These are phyloP conservation scores for Pelagia noctiluca DNA, from an alignment of 30 jellyfish, hydroid and myxozoan genomes.

Conservation along the genomic window DNA sequence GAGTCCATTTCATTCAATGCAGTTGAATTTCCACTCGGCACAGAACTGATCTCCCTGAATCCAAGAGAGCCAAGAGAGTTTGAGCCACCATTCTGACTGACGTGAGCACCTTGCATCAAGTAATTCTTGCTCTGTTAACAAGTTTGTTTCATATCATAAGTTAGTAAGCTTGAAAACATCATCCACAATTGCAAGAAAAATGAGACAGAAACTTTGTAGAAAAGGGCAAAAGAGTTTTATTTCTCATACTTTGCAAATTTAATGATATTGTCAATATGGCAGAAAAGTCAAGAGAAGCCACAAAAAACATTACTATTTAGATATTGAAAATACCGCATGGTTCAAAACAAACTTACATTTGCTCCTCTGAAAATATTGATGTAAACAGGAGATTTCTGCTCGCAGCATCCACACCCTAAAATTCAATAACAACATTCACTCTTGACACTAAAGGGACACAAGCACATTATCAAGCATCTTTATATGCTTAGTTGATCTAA, in stretches of 20 bases:
- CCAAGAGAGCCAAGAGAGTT: conserved; percentile 3
- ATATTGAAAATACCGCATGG: too few species aligned
- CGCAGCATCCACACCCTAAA: conserved; percentile 7
- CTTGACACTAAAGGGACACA: too few species aligned
- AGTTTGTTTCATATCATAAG: too few species aligned
- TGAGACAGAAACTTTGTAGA: background rate
- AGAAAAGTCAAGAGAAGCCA: too few species aligned
- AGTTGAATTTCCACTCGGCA: background rate
- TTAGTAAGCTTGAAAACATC: too few species aligned
- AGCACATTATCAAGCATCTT: too few species aligned
- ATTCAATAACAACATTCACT: too few species aligned
- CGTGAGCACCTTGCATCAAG: conserved; percentile 15
- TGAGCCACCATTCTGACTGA: background rate
- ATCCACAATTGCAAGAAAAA: background rate
- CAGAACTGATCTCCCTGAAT: background rate
- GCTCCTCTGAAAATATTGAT: conserved; percentile 15
- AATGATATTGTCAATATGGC: too few species aligned
- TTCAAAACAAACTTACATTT: background rate
- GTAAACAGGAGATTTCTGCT: background rate
- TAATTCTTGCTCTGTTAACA: conserved; percentile 4
- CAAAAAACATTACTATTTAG: too few species aligned
- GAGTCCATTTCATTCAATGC: background rate
- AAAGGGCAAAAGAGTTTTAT: too few species aligned
- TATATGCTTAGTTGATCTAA: too few species aligned
- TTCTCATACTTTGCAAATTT: too few species aligned